Percentiles rank a stretch among this genome's conserved stretches.
phyloP scores from a whole-genome alignment of 2,113 vertebrate species.

The Actinemys pallida region DNA sequence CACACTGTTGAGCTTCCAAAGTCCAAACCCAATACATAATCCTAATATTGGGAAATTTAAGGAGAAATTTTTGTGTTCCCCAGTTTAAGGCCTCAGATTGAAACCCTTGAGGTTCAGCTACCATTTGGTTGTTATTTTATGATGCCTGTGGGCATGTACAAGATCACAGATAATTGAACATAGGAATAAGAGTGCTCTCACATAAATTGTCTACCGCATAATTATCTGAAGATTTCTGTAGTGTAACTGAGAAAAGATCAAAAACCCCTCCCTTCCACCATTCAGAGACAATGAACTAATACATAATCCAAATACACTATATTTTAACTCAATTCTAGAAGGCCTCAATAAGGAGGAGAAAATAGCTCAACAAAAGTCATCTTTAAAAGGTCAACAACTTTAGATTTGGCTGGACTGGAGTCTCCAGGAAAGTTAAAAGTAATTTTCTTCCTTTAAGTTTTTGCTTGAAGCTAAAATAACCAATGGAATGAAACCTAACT shows the following conservation, averaged over 20 bases:
- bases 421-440: background rate
- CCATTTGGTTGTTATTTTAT: background rate
- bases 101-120: background rate
- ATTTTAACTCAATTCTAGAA: background rate
- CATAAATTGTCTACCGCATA: background rate
- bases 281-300: accelerated
- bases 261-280: accelerated
- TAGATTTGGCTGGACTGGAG: background rate
- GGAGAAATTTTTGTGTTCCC: background rate
- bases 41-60: background rate
- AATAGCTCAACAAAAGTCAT: background rate
- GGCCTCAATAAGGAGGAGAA: background rate
- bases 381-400: background rate
- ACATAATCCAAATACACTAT: background rate
- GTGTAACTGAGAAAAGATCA: background rate
- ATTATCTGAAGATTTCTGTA: accelerated
- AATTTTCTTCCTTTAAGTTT: background rate
- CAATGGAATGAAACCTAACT: background rate
- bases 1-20: accelerated
- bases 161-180: background rate
- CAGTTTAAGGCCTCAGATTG: background rate
- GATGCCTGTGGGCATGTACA: background rate
- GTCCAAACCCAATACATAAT: accelerated
- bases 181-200: background rate
- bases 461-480: background rate